These are phyloP conservation scores for Drosophila baimaii DNA, from an alignment of 1,140 invertebrate species.

Conservation along the genomic window DNA sequence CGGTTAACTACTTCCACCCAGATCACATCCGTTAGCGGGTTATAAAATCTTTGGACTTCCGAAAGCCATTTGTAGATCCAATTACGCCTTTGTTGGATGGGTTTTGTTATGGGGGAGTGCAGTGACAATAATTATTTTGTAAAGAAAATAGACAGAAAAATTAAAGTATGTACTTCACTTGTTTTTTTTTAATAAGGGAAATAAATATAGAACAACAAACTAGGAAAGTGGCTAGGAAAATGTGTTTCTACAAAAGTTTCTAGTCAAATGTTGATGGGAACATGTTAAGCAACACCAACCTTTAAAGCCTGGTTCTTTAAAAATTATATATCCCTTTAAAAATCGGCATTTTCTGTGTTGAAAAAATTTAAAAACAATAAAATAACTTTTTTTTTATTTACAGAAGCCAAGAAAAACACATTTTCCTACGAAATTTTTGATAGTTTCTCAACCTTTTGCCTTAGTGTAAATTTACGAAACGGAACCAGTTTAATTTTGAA, in stretches of 20 bases:
- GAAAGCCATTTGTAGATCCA: constrained; percentile 21
- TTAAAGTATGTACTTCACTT: too few species aligned
- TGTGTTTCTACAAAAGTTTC: too few species aligned
- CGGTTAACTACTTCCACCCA: constrained; percentile 25
- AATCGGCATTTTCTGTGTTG: too few species aligned
- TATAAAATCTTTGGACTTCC: constrained; percentile 47
- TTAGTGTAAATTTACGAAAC: neutral
- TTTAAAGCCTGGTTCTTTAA: too few species aligned
- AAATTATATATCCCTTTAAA: too few species aligned
- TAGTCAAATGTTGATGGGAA: neutral
- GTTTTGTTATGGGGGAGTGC: neutral
- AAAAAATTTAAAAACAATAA: too few species aligned
- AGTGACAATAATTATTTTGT: neutral
- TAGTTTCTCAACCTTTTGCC: neutral
- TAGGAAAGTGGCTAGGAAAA: too few species aligned
- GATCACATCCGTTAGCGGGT: constrained; percentile 26
- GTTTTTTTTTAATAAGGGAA: too few species aligned
- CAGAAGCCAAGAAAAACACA: neutral
- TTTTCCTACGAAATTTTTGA: neutral
- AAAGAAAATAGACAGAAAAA: too few species aligned
- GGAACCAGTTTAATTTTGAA: constrained; percentile 3
- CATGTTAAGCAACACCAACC: neutral
- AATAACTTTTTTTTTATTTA: too few species aligned
- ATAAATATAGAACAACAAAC: neutral
- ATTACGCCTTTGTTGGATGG: constrained; percentile 25